Base-by-base conservation (phyloP, 2,797 vertebrate species). In the Enteromius radiatus region DNA sequence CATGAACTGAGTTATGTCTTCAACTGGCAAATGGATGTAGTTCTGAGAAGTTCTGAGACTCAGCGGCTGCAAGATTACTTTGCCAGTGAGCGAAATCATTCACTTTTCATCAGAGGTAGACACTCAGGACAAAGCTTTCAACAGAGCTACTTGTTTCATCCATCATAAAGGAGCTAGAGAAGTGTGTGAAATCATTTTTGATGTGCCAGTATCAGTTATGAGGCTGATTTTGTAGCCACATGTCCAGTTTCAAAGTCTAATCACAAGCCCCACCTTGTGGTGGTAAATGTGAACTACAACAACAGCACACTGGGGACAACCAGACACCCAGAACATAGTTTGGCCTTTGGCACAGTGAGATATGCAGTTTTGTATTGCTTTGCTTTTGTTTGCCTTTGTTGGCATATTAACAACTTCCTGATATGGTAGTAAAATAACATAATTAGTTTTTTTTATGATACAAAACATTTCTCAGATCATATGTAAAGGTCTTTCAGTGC, bases 181-280 rank as follows among this genome's bases (percentile, higher is more conserved):
- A 63, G 52, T 68, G 36, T 67, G 78, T 68, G 43, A 85, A 87
- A 84, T 76, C 69, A 67, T 45, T 76, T 81, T 59, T 67, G n/a
- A 78, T 79, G 68, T 61, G 36, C 59, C 73, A 49, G 10, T 54
- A 64, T 41, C 80, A 49, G 56, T 45, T n/a, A 31, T 1, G 5
- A 69, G 52, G 49, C 21, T 28, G 33, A 14, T 33, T 36, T 69
- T 47, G 33, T 23, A 3, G 19, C 28, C 19, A 45, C 21, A 6
- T 41, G 54, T 36, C 49, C 21, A 21, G 4, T 71, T 2, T 71
- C 69, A 81, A 84, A 82, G 73, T 28, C 85, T 86, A 87, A 83
- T 74, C 61, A 10, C 23, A 85, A 85, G 85, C 88, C 89, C 92
- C 92, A 88, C 87, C 92, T 69, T 91, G 93, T 93, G 93, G 92